Conservation (phyloP, 53 echinoderm and acorn worm species). For the Paracentrotus lividus region DNA sequence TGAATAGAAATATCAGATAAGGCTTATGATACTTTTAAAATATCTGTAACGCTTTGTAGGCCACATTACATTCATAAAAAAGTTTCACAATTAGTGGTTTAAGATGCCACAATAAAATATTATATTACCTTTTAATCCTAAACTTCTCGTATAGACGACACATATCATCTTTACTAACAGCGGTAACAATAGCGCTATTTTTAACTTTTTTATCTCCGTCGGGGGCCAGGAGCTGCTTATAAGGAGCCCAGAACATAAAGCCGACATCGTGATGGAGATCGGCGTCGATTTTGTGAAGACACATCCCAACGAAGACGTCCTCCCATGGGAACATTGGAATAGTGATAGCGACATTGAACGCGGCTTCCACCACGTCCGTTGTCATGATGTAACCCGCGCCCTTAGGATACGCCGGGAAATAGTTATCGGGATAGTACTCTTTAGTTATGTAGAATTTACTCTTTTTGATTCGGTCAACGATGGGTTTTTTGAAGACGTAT, state of each 20-base stretch:
- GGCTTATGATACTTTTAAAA: too few relatives aligned
- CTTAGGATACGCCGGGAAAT: slow-evolving; percentile 77
- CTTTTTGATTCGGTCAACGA: slow-evolving; percentile 12
- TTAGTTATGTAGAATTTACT: slow-evolving; percentile 51
- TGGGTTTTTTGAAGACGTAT: slow-evolving; percentile 24
- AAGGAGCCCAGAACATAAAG: not conserved
- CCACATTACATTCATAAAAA: too few relatives aligned
- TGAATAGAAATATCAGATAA: too few relatives aligned
- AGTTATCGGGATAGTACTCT: slow-evolving; percentile 50
- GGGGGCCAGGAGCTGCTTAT: not conserved
- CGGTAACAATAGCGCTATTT: not conserved
- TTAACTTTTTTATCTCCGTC: too few relatives aligned
- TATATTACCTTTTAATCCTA: not conserved
- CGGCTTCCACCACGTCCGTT: slow-evolving; percentile 67
- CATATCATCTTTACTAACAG: not conserved
- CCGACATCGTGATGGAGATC: slow-evolving; percentile 11
- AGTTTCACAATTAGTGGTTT: too few relatives aligned
- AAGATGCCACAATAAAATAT: too few relatives aligned
- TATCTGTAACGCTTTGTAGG: too few relatives aligned
- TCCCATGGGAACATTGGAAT: slow-evolving; percentile 78
- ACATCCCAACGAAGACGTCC: slow-evolving; percentile 83
- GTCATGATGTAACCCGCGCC: slow-evolving; percentile 77
- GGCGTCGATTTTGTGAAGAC: slow-evolving; percentile 69
- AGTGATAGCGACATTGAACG: slow-evolving; percentile 66
- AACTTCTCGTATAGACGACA: not conserved